A percentile compares a stretch with the other conserved stretches of the same genome.
Conservation (phyloP, 2,113 vertebrate species). For the Corvus hawaiiensis region DNA sequence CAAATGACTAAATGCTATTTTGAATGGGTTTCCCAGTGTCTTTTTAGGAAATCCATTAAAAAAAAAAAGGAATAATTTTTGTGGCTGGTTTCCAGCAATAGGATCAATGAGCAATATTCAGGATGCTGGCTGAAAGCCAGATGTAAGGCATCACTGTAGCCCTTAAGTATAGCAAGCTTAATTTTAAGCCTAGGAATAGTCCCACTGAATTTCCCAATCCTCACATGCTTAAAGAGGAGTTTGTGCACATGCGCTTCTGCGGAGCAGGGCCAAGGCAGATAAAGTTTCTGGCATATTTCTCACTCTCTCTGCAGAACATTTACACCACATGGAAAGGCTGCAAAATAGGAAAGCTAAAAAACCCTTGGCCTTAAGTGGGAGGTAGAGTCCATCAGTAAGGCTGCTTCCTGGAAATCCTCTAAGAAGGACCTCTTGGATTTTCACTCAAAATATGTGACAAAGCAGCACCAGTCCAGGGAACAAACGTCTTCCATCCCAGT, state of each 20-base stretch:
- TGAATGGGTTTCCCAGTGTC: background rate
- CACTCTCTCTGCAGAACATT: background rate
- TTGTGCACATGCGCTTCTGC: background rate
- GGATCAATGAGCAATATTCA: slow-evolving; percentile 50
- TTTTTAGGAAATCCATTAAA: slow-evolving; percentile 26
- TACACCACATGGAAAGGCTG: background rate
- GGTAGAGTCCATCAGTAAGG: background rate
- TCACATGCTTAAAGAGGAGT: background rate
- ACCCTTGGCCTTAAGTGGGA: background rate
- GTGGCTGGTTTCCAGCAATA: background rate
- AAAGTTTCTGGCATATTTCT: background rate
- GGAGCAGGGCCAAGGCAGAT: background rate
- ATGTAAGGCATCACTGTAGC: background rate
- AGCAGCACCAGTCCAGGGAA: background rate
- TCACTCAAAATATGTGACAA: background rate
- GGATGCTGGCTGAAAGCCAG: background rate
- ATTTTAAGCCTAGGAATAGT: slow-evolving; percentile 25
- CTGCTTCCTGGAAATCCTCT: background rate
- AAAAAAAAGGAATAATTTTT: background rate
- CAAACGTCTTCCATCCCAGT: background rate
- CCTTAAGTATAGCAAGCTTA: slow-evolving; percentile 31
- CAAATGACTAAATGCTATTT: slow-evolving; percentile 20
- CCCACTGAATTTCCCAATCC: background rate
- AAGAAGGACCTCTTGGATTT: background rate
- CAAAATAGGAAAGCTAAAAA: background rate